These are phyloP conservation scores for Neosilurus mollespiculum DNA, from an alignment of 2,797 vertebrate species.

Conservation along the genomic window DNA sequence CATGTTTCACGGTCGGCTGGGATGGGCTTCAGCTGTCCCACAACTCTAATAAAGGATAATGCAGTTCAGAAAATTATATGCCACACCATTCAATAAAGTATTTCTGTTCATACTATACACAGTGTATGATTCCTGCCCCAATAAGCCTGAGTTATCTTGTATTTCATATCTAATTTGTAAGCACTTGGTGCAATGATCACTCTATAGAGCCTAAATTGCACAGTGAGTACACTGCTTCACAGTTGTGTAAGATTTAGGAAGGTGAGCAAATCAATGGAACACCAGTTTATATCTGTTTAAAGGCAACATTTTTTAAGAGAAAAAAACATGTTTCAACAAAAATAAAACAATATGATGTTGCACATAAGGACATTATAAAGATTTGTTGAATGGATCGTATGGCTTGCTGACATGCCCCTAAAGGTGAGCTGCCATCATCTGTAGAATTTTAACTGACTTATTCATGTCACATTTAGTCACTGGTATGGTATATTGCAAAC, in stretches of 20 bases:
- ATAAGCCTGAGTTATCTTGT: neutral
- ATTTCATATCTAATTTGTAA: neutral
- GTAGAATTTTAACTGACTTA: neutral
- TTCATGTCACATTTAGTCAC: neutral
- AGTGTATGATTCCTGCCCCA: neutral
- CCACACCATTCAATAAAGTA: no score
- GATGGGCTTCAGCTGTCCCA: no score
- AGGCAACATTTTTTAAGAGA: neutral
- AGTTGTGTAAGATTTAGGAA: neutral
- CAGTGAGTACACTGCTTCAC: neutral
- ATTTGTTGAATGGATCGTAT: neutral
- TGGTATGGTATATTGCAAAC: neutral
- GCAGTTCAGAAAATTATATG: no score
- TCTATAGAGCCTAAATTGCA: no score
- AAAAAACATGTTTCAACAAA: neutral
- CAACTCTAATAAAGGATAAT: no score
- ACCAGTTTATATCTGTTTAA: neutral
- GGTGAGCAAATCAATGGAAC: neutral
- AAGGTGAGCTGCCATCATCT: neutral
- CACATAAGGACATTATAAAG: neutral
- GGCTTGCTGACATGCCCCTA: neutral
- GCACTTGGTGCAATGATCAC: neutral
- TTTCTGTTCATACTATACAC: neutral
- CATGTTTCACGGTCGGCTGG: no score
- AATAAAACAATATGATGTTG: neutral